A percentile compares a stretch with the other conserved stretches of the same genome.
phyloP scores from a whole-genome alignment of 2,113 vertebrate genomes.

The Natator depressus region DNA sequence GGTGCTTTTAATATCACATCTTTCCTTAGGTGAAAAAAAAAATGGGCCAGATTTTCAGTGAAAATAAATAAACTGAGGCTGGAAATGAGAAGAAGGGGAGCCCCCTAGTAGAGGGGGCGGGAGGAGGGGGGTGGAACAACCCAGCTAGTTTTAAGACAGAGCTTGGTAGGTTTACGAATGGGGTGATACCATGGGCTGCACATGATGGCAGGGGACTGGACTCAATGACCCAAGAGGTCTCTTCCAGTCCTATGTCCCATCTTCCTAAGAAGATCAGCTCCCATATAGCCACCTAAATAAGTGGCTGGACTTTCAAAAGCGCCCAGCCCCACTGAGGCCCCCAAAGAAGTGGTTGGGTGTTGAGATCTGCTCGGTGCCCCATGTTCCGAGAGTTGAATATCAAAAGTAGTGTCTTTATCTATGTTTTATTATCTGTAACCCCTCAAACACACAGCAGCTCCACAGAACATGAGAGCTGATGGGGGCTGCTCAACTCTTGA shows the following conservation, averaged over 20 bases:
- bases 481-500: neutral
- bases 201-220: neutral
- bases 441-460: neutral
- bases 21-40: neutral
- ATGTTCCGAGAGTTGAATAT: neutral
- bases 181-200: neutral
- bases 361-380: neutral
- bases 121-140: neutral
- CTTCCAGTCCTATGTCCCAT: neutral
- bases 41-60: neutral
- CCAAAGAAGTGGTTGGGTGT: neutral
- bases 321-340: no score
- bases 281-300: neutral
- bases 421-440: neutral
- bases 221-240: neutral
- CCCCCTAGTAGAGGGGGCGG: neutral
- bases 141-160: neutral
- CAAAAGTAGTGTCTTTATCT: neutral
- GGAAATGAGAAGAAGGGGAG: no score
- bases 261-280: neutral
- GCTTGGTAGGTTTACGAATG: neutral
- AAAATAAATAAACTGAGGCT: neutral
- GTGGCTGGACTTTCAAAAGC: neutral
- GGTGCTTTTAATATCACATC: neutral
- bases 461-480: neutral